A percentile compares a stretch with the other conserved stretches of the same genome.
These are phyloP conservation scores for Gryllus bimaculatus DNA, from an alignment of 1,140 invertebrate species.

Conservation along the genomic window DNA sequence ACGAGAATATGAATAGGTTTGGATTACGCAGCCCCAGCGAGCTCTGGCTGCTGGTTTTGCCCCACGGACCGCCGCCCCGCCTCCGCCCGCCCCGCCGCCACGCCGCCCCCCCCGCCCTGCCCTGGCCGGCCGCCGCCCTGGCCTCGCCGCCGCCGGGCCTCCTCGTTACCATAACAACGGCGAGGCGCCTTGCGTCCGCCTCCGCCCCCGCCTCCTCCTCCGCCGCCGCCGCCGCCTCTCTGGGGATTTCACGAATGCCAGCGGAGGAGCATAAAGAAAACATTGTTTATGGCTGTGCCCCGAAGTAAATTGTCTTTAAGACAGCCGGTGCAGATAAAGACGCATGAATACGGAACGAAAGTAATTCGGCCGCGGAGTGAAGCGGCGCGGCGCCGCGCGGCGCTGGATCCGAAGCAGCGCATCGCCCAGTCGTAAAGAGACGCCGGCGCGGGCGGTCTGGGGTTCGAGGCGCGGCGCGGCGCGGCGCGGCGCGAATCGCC, in stretches of 20 bases:
- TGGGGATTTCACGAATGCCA: background rate
- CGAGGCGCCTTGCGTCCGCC: background rate
- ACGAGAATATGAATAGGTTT: constrained; percentile 26
- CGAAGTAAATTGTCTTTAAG: constrained; percentile 5
- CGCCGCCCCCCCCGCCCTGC: too few relatives aligned
- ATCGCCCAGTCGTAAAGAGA: background rate
- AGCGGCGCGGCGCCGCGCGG: background rate
- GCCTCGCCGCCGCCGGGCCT: background rate
- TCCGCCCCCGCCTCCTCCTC: background rate
- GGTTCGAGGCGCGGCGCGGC: background rate
- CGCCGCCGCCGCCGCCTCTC: background rate
- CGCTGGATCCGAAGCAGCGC: background rate
- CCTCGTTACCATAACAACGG: background rate
- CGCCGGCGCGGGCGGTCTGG: background rate
- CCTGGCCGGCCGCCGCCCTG: background rate
- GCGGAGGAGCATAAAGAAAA: background rate
- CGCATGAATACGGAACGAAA: constrained; percentile 3
- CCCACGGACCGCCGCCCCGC: too few relatives aligned
- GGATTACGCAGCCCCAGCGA: constrained; percentile 18
- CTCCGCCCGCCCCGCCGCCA: too few relatives aligned
- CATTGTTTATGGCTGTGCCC: background rate
- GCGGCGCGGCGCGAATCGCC: background rate
- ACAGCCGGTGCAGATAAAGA: background rate
- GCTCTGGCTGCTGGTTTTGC: too few relatives aligned
- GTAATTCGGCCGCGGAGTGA: background rate